Evolutionary conservation across 1,140 invertebrate genomes (phyloP).

Genomic region (Penaeus indicus): DNA sequence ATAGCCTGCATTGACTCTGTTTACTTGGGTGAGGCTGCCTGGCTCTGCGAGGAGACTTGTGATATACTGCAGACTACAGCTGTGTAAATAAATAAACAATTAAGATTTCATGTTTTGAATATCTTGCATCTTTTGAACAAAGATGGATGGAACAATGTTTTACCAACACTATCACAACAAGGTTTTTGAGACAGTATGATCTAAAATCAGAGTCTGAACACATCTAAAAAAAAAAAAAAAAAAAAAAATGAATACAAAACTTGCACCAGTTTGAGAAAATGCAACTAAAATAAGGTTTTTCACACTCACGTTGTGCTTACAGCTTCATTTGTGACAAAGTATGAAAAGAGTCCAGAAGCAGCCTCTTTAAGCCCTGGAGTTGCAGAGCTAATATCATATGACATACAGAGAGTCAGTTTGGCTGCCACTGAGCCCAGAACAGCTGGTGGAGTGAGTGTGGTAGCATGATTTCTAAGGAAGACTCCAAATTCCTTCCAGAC

Average conservation of each 20-base stretch:
- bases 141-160: too few species aligned
- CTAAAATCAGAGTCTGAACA: too few species aligned
- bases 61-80: constrained; percentile 36
- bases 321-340: constrained; percentile 55
- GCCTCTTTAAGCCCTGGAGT: constrained; percentile 27
- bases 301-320: constrained; percentile 57
- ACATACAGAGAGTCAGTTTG: constrained; percentile 53
- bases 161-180: too few species aligned
- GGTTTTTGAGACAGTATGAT: too few species aligned
- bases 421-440: constrained; percentile 44
- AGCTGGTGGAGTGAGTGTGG: constrained; percentile 50
- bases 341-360: constrained; percentile 40
- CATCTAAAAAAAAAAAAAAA: too few species aligned
- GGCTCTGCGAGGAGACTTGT: constrained; percentile 12
- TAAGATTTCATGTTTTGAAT: neutral
- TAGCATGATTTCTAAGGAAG: constrained; percentile 42
- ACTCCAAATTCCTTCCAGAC: constrained; percentile 49
- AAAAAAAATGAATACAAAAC: too few species aligned
- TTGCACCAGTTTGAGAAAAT: too few species aligned
- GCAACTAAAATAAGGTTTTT: too few species aligned
- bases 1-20: constrained; percentile 10
- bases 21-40: neutral
- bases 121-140: neutral
- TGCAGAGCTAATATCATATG: neutral
- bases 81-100: neutral